Base-by-base conservation (phyloP, 1,140 invertebrate genomes). In the Periplaneta americana region DNA sequence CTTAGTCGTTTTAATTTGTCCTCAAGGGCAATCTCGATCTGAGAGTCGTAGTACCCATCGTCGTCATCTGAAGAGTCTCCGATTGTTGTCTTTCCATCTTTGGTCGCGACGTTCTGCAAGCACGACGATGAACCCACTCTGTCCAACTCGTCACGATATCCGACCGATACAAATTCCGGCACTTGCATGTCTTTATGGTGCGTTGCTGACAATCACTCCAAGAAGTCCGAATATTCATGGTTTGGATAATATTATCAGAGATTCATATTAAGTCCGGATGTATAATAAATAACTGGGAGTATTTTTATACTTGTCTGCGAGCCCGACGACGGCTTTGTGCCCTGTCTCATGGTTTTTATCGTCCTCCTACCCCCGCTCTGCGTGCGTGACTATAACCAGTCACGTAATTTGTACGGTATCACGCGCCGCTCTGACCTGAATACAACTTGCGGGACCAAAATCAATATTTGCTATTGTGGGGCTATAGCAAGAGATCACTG, bases 391-490 rank as follows among this genome's bases (percentile, higher is more conserved):
- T 28, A 34, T 77, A 15, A 28, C 76, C 32, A 78, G 34, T 78
- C 76, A 78, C 76, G 76, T 78, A 18, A 78, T 36, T 78, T 36
- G 34, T 34, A 34, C 76, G 76, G 6, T 36, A 28, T 36, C 76
- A n/a, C 34, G 34, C 17, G 35, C 35, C n/a, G 76, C 76, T 36
- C 34, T 78, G 76, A 78, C 76, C 76, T 78, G 76, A 28, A 78
- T 78, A 34, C 34, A 57, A 57, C 48, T n/a, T 10, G 11, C 10
- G 48, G 2, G 2, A 57, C 22, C 28, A 57, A 57, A 57, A 57
- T 57, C 48, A 57, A 57, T 57, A 57, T n/a, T 4, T 57, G 48
- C 22, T 57, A n/a, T n/a, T 57, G 48, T 10, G 28, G 5, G 39
- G 48, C 22, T 57, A n/a, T n/a, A n/a, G 48, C 22, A 57, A 2